Evolutionary conservation across 2,113 vertebrate species (phyloP), one percentile per base, ranked within the genome.

Genomic region (Fregata magnificens): DNA sequence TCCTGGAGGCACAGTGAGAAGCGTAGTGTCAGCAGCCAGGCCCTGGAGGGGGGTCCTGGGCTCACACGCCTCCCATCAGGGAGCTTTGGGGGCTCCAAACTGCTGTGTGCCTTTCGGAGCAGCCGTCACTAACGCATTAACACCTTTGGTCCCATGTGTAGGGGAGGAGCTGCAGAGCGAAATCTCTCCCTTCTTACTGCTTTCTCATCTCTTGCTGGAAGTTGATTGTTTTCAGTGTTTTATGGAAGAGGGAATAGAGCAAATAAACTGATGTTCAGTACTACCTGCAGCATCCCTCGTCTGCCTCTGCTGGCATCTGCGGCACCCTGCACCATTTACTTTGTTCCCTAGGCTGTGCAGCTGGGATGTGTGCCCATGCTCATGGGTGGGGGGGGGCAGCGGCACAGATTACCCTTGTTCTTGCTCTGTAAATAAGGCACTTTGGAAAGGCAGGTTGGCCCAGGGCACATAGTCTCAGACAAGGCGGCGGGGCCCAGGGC

Each of bases 211-310:
- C 66, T 76, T 93, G 82, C 84, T 88, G 84, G 76, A 90, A 87
- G 50, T 49, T 79, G 59, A 31, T 53, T 85, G 59, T 63, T 73
- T 77, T 73, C 78, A 72, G 67, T 55, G 71, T 86, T 90, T 77
- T 63, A 7, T 63, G 91, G 91, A 79, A 65, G 91, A 73, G 56
- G 52, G 67, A 91, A 26, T 85, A 65, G 13, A 89, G 42, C 19
- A 36, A 97, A 97, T 97, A 97, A 97, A 97, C 53, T 76, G 79
- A 78, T 93, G 63, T 85, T 91, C 84, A 93, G 40, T 58, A 70
- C 52, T 85, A 82, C 31, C n/a, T 70, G 69, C 44, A 28, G 74
- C 15, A 8, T 91, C 24, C 49, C 28, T 91, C 1, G 13, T 61
- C 18, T 80, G 80, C 42, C 44, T 67, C 65, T 73, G 76, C 52